Evolutionary conservation across 2,797 vertebrate genomes (phyloP).

Genomic region (Borostomias antarcticus): DNA sequence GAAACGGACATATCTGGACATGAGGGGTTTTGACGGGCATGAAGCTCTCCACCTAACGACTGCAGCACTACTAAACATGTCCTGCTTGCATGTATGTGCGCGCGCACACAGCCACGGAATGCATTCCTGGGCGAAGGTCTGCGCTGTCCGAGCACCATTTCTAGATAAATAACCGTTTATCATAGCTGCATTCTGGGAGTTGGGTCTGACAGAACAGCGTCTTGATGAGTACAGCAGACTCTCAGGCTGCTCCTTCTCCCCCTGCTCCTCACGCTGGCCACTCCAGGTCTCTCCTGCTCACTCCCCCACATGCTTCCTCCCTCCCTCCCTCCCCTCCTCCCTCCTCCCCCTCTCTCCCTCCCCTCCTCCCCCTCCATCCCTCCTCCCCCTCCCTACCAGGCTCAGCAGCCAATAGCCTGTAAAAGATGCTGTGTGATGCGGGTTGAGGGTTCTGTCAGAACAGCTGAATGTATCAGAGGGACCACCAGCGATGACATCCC

Average conservation of each 20-base stretch:
- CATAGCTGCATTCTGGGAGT: slow-evolving; percentile 70
- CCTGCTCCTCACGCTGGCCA: background rate
- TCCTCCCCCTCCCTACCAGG: background rate
- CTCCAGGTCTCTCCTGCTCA: background rate
- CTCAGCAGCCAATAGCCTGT: slow-evolving; percentile 53
- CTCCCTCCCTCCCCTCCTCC: too few relatives aligned
- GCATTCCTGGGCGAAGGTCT: too few relatives aligned
- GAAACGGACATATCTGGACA: too few relatives aligned
- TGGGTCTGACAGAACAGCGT: slow-evolving; percentile 46
- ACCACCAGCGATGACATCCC: slow-evolving; percentile 55
- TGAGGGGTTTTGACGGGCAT: too few relatives aligned
- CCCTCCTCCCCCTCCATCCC: background rate
- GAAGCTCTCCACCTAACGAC: too few relatives aligned
- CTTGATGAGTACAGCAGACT: slow-evolving; percentile 71
- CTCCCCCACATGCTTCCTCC: too few relatives aligned
- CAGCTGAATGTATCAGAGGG: slow-evolving; percentile 58
- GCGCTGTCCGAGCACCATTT: too few relatives aligned
- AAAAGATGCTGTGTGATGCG: slow-evolving; percentile 54
- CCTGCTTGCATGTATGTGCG: too few relatives aligned
- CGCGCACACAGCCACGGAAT: too few relatives aligned
- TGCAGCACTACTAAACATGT: too few relatives aligned
- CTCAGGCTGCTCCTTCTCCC: slow-evolving; percentile 45
- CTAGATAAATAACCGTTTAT: slow-evolving; percentile 59
- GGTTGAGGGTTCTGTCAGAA: slow-evolving; percentile 47
- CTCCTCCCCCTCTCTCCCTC: background rate